Conservation (phyloP, 2,113 vertebrate species). For the Cebus imitator region DNA sequence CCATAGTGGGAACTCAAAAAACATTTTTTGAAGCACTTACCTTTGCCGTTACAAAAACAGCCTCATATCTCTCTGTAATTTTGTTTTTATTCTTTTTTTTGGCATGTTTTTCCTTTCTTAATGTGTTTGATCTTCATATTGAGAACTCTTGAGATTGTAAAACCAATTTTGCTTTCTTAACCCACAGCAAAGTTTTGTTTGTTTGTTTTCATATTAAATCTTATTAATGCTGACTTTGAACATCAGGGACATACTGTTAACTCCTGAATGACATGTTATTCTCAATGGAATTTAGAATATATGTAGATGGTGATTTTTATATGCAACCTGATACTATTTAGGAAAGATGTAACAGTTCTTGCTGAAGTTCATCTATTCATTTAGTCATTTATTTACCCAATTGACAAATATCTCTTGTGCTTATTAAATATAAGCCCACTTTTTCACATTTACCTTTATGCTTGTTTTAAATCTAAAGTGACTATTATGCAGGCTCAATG, state of each 20-base stretch:
- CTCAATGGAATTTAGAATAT: neutral
- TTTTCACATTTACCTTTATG: neutral
- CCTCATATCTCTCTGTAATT: neutral
- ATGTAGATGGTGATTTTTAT: neutral
- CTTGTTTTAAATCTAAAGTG: neutral
- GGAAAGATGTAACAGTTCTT: neutral
- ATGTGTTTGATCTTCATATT: neutral
- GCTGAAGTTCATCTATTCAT: neutral
- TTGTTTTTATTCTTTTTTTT: neutral
- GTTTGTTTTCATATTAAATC: neutral
- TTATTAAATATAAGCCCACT: neutral
- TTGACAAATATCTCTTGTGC: neutral
- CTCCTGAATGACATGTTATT: neutral
- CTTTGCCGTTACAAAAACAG: neutral
- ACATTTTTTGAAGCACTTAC: neutral
- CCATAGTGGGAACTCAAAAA: neutral
- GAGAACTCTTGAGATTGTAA: neutral
- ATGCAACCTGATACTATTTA: neutral
- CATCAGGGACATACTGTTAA: neutral
- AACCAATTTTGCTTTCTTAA: neutral
- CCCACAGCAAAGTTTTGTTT: neutral
- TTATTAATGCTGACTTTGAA: neutral
- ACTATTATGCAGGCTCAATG: neutral
- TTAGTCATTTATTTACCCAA: neutral
- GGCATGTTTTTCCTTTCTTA: neutral